Evolutionary conservation across 2,888 invertebrate genomes (phyloP).

Genomic region (Drosophila quinaria): DNA sequence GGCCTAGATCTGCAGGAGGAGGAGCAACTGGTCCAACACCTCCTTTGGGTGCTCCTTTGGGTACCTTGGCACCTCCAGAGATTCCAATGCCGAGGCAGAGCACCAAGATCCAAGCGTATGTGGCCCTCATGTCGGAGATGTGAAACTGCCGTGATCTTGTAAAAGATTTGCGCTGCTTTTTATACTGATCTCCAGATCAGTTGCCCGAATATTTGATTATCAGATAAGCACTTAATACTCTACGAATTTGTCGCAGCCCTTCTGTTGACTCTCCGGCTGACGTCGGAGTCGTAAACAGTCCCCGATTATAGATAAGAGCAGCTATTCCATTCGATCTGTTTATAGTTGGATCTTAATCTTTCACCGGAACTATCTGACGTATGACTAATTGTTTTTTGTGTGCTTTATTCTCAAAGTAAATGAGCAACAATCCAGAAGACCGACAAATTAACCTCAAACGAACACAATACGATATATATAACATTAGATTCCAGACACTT

Average conservation of each 20-base stretch:
- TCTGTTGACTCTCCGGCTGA: slow-evolving; percentile 50
- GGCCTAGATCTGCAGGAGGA: slow-evolving; percentile 52
- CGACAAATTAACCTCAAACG: slow-evolving; percentile 66
- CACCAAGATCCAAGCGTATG: slow-evolving; percentile 46
- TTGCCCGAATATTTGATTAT: slow-evolving; percentile 26
- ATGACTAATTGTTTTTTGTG: slow-evolving; percentile 45
- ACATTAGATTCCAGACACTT: slow-evolving; percentile 35
- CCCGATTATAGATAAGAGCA: slow-evolving; percentile 47
- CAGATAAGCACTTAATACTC: slow-evolving; percentile 52
- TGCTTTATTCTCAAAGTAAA: slow-evolving; percentile 71
- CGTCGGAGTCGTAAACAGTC: slow-evolving; percentile 37
- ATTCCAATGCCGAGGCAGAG: slow-evolving; percentile 43
- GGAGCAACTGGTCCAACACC: slow-evolving; percentile 31
- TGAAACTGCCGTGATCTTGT: slow-evolving; percentile 12
- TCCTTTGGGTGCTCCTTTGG: not conserved
- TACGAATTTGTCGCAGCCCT: slow-evolving; percentile 65
- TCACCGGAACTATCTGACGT: slow-evolving; percentile 47
- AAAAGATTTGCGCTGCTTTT: slow-evolving; percentile 10
- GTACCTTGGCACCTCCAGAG: slow-evolving; percentile 8
- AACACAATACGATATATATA: slow-evolving; percentile 57
- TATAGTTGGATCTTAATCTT: slow-evolving; percentile 40
- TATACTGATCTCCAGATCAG: slow-evolving; percentile 24
- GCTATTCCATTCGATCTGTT: slow-evolving; percentile 62
- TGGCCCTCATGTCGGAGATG: slow-evolving; percentile 41
- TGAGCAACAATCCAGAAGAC: slow-evolving; percentile 63